Percentiles rank a stretch among this genome's conserved stretches.
Conservation (phyloP, 1,140 invertebrate genomes). For the Limonius californicus region DNA sequence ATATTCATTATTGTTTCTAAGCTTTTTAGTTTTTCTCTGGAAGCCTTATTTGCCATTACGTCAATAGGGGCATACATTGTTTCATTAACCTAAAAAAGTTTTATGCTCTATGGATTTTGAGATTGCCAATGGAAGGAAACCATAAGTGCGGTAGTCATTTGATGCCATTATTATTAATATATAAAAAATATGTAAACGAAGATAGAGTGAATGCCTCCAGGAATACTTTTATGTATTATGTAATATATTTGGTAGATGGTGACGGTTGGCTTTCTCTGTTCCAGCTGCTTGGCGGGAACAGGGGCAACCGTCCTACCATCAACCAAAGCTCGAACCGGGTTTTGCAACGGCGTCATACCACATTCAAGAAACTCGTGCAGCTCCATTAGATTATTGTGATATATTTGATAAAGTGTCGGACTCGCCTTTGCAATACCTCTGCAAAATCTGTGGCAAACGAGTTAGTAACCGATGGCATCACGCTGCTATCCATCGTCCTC, state of each 20-base stretch:
- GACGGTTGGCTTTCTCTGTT: slow-evolving; percentile 37
- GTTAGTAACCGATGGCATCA: slow-evolving; percentile 71
- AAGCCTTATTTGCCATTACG: no score
- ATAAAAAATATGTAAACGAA: no score
- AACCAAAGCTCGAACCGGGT: neutral
- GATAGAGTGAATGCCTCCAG: no score
- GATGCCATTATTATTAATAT: no score
- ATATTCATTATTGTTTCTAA: no score
- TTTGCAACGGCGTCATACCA: neutral
- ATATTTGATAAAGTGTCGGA: slow-evolving; percentile 31
- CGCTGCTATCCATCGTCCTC: slow-evolving; percentile 64
- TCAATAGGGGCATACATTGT: no score
- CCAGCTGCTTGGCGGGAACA: slow-evolving; percentile 36
- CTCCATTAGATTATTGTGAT: slow-evolving; percentile 30
- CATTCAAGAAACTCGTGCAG: slow-evolving; percentile 15
- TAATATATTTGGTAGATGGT: slow-evolving; percentile 28
- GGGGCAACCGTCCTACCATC: slow-evolving; percentile 19
- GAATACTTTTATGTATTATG: no score
- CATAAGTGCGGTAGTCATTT: no score
- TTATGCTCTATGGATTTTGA: no score
- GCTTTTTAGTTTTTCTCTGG: no score
- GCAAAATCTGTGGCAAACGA: slow-evolving; percentile 64
- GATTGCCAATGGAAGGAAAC: no score
- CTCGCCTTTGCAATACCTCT: slow-evolving; percentile 45
- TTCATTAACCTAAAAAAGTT: no score